Evolutionary conservation across 2,888 invertebrate genomes (phyloP).

Genomic region (Eueremaeus valkanovi): DNA sequence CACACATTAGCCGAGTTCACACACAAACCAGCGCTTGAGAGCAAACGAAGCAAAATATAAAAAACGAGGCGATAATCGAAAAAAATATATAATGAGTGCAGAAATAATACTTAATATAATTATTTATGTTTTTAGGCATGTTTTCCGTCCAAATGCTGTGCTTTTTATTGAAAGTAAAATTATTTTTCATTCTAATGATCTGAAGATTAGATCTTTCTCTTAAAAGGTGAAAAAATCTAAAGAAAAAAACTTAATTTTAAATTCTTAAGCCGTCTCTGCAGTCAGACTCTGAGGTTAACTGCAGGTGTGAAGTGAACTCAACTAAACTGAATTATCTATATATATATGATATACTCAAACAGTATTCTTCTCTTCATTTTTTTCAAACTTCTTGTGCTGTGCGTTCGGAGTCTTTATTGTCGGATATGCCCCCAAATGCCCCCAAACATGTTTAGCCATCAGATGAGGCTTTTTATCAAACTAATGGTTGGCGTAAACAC

Average conservation of each 20-base stretch:
- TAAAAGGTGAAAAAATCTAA: background rate
- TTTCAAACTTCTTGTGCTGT: background rate
- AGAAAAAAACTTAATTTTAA: background rate
- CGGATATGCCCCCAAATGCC: background rate
- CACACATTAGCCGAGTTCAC: no score
- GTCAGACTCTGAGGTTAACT: slow-evolving; percentile 8
- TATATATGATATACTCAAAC: no score
- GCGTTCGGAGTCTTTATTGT: background rate
- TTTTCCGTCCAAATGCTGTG: background rate
- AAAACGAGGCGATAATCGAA: no score
- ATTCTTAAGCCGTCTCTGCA: background rate
- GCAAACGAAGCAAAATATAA: no score
- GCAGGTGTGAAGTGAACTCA: slow-evolving; percentile 8
- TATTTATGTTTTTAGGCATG: background rate
- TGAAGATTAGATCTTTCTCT: slow-evolving; percentile 10
- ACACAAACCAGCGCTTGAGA: no score
- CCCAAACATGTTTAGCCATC: slow-evolving; percentile 16
- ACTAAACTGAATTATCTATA: no score
- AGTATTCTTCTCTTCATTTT: background rate
- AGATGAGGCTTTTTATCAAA: slow-evolving; percentile 14
- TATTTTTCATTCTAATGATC: slow-evolving; percentile 2
- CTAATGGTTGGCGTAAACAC: slow-evolving; percentile 18
- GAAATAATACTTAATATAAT: no score
- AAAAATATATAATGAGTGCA: no score
- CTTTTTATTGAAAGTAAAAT: no score